phyloP scores from a whole-genome alignment of 2,888 invertebrate species.

The Tricholauxania praeusta region DNA sequence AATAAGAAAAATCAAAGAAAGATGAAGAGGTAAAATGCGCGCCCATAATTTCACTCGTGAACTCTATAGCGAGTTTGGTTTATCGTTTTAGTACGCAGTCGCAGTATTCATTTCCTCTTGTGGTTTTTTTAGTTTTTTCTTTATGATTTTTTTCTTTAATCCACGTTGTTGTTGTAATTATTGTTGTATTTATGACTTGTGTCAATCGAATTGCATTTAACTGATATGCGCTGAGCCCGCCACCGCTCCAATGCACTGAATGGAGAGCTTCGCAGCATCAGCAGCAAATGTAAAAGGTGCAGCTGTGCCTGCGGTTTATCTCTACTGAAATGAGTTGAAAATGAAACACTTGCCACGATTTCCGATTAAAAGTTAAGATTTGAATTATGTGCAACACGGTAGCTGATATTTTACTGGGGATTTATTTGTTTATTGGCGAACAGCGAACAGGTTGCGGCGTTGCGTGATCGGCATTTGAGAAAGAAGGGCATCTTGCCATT shows the following conservation, averaged over 20 bases:
- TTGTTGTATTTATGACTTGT: slow-evolving; percentile 34
- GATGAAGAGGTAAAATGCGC: not conserved
- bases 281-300: slow-evolving; percentile 10
- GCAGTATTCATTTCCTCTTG: slow-evolving; percentile 30
- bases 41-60: slow-evolving; percentile 20
- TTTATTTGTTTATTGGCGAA: slow-evolving; percentile 24
- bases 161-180: slow-evolving; percentile 13
- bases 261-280: too few species aligned
- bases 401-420: slow-evolving; percentile 12
- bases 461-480: not conserved
- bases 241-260: too few species aligned
- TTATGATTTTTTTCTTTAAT: too few species aligned
- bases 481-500: not conserved
- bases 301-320: slow-evolving; percentile 18
- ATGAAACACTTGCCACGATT: slow-evolving; percentile 31
- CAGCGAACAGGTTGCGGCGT: slow-evolving; percentile 10
- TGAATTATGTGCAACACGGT: slow-evolving; percentile 31
- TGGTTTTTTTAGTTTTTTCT: too few species aligned
- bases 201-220: slow-evolving; percentile 31
- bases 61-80: slow-evolving; percentile 3
- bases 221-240: not conserved
- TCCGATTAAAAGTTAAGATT: slow-evolving; percentile 30
- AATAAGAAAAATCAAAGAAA: not conserved
- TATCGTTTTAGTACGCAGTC: slow-evolving; percentile 4
- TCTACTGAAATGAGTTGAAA: slow-evolving; percentile 25